Evolutionary conservation across 2,797 vertebrate genomes (phyloP).

Genomic region (Typhlichthys subterraneus): DNA sequence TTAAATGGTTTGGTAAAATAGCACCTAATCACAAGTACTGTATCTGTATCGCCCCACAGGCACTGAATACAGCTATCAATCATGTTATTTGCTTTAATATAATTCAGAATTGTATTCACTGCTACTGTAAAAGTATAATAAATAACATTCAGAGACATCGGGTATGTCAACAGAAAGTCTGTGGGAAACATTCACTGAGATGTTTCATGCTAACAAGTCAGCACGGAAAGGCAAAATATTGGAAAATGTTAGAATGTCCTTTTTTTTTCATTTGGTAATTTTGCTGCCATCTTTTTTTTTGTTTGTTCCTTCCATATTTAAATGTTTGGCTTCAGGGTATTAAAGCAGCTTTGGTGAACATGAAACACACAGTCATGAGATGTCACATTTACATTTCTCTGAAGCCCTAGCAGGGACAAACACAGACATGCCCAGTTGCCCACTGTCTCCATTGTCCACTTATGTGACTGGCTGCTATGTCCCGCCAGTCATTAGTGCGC

Average conservation of each 20-base stretch:
- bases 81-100: constrained; percentile 26
- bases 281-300: not conserved
- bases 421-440: not conserved
- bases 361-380: not conserved
- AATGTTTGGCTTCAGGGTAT: constrained; percentile 59
- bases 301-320: constrained; percentile 39
- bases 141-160: constrained; percentile 55
- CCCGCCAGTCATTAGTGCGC: not conserved
- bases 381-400: constrained; percentile 4
- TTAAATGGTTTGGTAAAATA: constrained; percentile 11
- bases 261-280: constrained; percentile 48
- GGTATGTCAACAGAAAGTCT: constrained; percentile 25
- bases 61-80: constrained; percentile 21
- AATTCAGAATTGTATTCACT: constrained; percentile 22
- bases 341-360: constrained; percentile 69
- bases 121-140: constrained; percentile 46
- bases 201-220: constrained; percentile 28
- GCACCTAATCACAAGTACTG: constrained; percentile 36
- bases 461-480: constrained; percentile 6
- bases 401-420: not conserved
- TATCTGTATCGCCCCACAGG: constrained; percentile 12
- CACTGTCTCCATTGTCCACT: not conserved
- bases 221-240: constrained; percentile 58
- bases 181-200: constrained; percentile 59
- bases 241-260: constrained; percentile 18